Conservation (phyloP, 2,888 invertebrate genomes). For the Bursaphelenchus okinawaensis region DNA sequence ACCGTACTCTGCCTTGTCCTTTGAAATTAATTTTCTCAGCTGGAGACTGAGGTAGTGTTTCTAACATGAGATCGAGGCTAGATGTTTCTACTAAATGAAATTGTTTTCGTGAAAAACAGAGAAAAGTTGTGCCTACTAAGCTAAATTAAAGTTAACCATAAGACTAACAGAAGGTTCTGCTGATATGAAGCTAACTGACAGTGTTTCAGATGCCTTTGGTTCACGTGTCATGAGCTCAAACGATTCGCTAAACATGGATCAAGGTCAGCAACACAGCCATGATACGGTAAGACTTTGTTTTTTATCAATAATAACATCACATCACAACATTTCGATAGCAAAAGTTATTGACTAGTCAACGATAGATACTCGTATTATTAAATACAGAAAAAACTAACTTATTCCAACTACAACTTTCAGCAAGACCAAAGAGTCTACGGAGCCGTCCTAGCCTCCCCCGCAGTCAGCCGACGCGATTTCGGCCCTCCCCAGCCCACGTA, state of each 20-base stretch:
- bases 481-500: background rate
- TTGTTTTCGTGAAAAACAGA: too few species aligned
- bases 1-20: background rate
- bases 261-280: background rate
- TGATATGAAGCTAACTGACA: background rate
- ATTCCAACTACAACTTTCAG: background rate
- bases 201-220: background rate
- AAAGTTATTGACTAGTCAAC: too few species aligned
- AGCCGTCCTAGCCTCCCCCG: constrained; percentile 1
- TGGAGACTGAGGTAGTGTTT: too few species aligned
- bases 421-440: background rate
- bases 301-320: too few species aligned
- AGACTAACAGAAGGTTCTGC: too few species aligned
- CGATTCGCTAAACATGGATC: background rate
- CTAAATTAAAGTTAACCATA: too few species aligned
- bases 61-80: too few species aligned
- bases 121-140: too few species aligned
- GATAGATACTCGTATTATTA: background rate
- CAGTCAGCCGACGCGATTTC: constrained; percentile 7
- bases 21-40: background rate
- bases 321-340: too few species aligned
- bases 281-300: background rate
- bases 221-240: background rate
- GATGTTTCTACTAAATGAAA: too few species aligned
- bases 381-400: too few species aligned